phyloP scores from a whole-genome alignment of 1,140 invertebrate genomes.

The Anastatus disparis region DNA sequence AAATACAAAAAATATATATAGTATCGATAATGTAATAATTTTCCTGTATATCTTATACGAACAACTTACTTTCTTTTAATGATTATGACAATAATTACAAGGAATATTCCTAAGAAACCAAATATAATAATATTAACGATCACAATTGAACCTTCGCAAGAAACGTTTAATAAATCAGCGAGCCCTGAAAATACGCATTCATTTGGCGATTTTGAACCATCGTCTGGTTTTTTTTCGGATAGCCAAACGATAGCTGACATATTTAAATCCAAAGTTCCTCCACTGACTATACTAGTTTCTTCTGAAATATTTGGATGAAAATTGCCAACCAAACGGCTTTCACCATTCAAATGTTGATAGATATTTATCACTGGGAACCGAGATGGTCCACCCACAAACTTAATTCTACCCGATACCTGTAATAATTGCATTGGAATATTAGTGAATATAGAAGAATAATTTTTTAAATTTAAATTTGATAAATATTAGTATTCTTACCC shows the following conservation, averaged over 20 bases:
- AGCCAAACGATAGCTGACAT: slow-evolving; percentile 73
- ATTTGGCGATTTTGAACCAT: slow-evolving; percentile 72
- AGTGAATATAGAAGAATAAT: too few species aligned
- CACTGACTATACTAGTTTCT: slow-evolving; percentile 53
- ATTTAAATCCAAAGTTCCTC: slow-evolving; percentile 69
- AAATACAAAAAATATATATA: too few species aligned
- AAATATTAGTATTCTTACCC: slow-evolving; percentile 55
- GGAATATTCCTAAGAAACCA: slow-evolving; percentile 69
- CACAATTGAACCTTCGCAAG: slow-evolving; percentile 79
- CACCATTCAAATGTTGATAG: slow-evolving; percentile 74
- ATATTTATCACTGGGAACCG: slow-evolving; percentile 77
- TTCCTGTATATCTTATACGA: too few species aligned
- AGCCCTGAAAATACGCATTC: slow-evolving; percentile 74
- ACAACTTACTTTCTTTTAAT: slow-evolving; percentile 75
- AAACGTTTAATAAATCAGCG: slow-evolving; percentile 73
- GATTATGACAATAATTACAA: slow-evolving; percentile 73
- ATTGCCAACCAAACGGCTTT: slow-evolving; percentile 70
- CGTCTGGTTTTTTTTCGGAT: slow-evolving; percentile 72
- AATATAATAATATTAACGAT: slow-evolving; percentile 78
- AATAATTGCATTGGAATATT: background rate
- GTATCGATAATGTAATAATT: too few species aligned
- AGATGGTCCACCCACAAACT: slow-evolving; percentile 76
- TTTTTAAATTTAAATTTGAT: too few species aligned
- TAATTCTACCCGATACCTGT: slow-evolving; percentile 78
- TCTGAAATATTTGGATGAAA: slow-evolving; percentile 72